Evolutionary conservation across 2,888 invertebrate species (phyloP), one percentile per base, ranked within the genome.

Genomic region (Meganola albula): DNA sequence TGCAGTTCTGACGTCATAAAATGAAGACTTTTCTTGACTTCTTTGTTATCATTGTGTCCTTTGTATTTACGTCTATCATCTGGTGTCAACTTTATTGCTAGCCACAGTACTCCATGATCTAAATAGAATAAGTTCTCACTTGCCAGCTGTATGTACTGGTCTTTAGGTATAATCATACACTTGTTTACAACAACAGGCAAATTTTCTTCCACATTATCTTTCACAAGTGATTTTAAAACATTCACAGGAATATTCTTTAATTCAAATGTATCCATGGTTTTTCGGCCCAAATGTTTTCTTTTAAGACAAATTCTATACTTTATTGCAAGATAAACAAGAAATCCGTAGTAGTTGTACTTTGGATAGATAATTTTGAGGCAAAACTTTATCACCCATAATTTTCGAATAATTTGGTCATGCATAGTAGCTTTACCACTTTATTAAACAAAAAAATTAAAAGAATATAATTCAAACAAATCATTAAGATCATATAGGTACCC

Each of bases 381-480:
- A 65, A 75, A 80, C 54, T 80, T 80, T 65, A 80, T 55, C 54
- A 84, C 73, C 80, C 83, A 79, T 80, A 85, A 37, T 58, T 77
- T 75, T 13, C 51, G 42, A 35, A 41, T 44, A 37, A 54, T 66
- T 42, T 70, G 55, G 55, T 75, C 61, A 61, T 73, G 74, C 84
- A 85, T 85, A 74, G 50, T 82, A 66, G 49, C 30, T 31, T 46
- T 12, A 0, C 37, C 37, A 28, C 23, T 3, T 14, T 24, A n/a
- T 2, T 22, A 24, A 26, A 44, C 16, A 32, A 20, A 28, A 28
- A 32, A 25, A 31, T 10, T 7, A 22, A 24, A 31, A 27, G n/a
- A n/a, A n/a, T n/a, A n/a, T n/a, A n/a, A n/a, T n/a, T n/a, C n/a
- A n/a, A n/a, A n/a, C n/a, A n/a, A n/a, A n/a, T n/a, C n/a, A n/a